Evolutionary conservation across 2,888 invertebrate species (phyloP), one percentile per base, ranked within the genome.

Genomic region (Tinea trinotella): DNA sequence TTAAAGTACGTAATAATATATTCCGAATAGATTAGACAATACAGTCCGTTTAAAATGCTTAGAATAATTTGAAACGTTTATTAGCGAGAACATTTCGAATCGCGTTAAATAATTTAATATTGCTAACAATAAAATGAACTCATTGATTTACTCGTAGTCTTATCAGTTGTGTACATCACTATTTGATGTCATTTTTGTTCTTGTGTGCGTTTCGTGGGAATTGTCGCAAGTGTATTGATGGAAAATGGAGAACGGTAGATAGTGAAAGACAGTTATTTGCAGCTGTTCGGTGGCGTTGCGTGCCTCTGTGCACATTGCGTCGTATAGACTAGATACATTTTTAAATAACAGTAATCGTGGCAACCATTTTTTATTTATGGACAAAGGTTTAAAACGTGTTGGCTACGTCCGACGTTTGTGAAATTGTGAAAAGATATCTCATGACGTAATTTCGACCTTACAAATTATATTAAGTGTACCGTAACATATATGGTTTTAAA

Each of bases 381-480:
- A 46, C 46, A 46, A 46, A 46, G 46, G 15, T 9, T n/a, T n/a
- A 5, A 46, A 17, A 19, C 46, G 46, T 46, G 46, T 18, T 46
- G 46, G 9, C 6, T 34, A 52, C 22, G 52, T 34, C 35, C 30
- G 52, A 57, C 54, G 53, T 58, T 56, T 56, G 53, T 22, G 1
- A n/a, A 34, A 35, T 36, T 20, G 59, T 61, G 60, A 60, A 60
- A 62, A 64, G 61, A 58, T 67, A 66, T 68, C 68, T 58, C 66
- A 73, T 85, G 84, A 85, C 84, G 84, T 84, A 85, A 85, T 73
- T 76, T 67, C 9, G 67, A 73, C 68, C 61, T 65, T 61, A 64
- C 65, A 62, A n/a, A 68, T 63, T 73, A 72, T 70, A 71, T 70
- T 74, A 61, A 62, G 65, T 61, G 63, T 64, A 62, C 65, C 63